Evolutionary conservation across 2,888 invertebrate species (phyloP).

Genomic region (Ectemnius cavifrons): DNA sequence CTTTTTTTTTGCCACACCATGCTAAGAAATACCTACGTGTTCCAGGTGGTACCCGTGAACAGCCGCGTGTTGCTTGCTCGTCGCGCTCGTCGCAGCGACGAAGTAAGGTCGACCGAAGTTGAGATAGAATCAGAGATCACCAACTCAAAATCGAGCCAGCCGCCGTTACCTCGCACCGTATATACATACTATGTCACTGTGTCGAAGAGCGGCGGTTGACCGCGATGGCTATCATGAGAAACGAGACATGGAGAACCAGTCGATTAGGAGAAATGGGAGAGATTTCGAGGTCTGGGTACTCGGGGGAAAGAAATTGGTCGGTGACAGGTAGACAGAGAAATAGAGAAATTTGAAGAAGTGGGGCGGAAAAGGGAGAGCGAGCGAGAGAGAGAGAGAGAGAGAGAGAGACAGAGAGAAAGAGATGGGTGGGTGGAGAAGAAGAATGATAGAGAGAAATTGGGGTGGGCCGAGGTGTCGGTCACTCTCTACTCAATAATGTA

Average conservation of each 20-base stretch:
- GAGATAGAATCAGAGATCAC: not conserved
- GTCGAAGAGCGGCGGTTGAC: not conserved
- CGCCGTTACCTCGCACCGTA: not conserved
- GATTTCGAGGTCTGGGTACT: not conserved
- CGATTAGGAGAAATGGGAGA: not conserved
- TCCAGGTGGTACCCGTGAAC: conserved; percentile 62
- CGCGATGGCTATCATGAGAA: not conserved
- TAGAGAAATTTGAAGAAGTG: not conserved
- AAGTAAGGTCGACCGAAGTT: conserved; percentile 1
- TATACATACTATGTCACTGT: too few species aligned
- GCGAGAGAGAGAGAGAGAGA: not conserved
- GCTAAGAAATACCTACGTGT: conserved; percentile 63
- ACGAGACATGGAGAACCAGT: not conserved
- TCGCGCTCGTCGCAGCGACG: not conserved
- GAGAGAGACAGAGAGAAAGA: not conserved
- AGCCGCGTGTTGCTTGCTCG: conserved; percentile 44
- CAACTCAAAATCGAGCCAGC: not conserved
- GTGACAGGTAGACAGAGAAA: not conserved
- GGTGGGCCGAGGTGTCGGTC: conserved; percentile 25
- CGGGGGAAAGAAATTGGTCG: not conserved
- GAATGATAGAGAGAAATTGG: conserved; percentile 22
- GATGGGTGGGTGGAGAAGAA: not conserved
- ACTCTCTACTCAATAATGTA: conserved; percentile 47
- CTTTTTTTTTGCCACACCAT: conserved; percentile 59
- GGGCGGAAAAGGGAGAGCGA: not conserved